Conservation (phyloP, 2,113 vertebrate genomes). For the Pachycephala philippinensis region DNA sequence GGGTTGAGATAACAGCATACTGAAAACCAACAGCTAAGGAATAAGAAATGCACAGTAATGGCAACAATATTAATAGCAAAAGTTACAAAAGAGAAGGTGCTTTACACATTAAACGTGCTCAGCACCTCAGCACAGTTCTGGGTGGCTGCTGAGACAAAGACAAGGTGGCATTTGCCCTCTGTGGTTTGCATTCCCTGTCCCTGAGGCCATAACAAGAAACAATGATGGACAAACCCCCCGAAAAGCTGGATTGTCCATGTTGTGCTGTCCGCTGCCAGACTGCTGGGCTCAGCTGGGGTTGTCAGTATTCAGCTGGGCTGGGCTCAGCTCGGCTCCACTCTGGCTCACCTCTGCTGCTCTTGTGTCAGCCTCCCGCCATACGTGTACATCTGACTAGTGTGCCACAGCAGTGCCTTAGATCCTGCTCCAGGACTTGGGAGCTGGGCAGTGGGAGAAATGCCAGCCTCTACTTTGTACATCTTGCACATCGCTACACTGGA, state of each 20-base stretch:
- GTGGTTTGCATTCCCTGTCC: rapidly evolving
- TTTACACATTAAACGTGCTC: neutral
- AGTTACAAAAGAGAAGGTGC: neutral
- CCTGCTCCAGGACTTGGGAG: neutral
- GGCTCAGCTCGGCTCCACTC: rapidly evolving
- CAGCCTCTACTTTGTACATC: neutral
- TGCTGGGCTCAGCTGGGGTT: rapidly evolving
- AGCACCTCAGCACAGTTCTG: neutral
- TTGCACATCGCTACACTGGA: neutral
- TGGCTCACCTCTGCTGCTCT: rapidly evolving
- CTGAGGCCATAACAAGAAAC: rapidly evolving
- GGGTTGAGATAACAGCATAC: rapidly evolving
- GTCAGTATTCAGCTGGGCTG: neutral
- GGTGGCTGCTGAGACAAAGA: neutral
- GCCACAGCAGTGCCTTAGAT: neutral
- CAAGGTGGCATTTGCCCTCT: neutral
- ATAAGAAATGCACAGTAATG: neutral
- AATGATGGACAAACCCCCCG: neutral
- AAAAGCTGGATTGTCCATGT: neutral
- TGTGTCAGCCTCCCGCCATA: neutral
- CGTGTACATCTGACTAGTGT: rapidly evolving
- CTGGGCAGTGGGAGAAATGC: neutral
- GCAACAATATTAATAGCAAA: neutral
- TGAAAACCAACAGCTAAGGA: neutral
- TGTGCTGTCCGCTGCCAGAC: rapidly evolving